Percentiles rank a stretch among this genome's conserved stretches.
phyloP scores from a whole-genome alignment of 2,113 vertebrate species.

The Danio rerio region DNA sequence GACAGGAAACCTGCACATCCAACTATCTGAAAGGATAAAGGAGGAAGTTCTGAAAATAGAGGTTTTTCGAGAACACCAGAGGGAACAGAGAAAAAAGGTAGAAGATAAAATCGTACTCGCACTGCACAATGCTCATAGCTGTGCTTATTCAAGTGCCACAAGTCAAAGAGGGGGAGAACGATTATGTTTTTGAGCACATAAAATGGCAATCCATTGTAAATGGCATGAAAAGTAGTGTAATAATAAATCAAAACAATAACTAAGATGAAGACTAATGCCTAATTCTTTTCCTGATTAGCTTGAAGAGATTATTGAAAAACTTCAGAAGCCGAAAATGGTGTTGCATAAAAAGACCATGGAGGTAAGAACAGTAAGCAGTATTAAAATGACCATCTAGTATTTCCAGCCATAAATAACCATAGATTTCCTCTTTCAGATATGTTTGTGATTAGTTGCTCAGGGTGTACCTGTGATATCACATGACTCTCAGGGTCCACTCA shows the following conservation, averaged over 20 bases:
- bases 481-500: neutral
- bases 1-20: slow-evolving; percentile 89
- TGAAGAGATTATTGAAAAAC: slow-evolving; percentile 88
- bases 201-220: neutral
- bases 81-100: slow-evolving; percentile 94
- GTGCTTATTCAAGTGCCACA: neutral
- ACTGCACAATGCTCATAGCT: neutral
- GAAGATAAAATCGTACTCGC: neutral
- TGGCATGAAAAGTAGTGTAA: neutral
- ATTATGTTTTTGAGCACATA: too few species aligned
- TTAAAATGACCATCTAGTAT: slow-evolving; percentile 8
- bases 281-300: slow-evolving; percentile 75
- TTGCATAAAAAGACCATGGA: slow-evolving; percentile 89
- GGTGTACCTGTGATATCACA: neutral
- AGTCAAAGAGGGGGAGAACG: too few species aligned
- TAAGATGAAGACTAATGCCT: neutral
- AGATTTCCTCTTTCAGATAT: neutral
- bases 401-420: neutral
- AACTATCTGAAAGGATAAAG: slow-evolving; percentile 83
- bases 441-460: neutral
- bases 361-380: slow-evolving; percentile 67
- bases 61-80: slow-evolving; percentile 90
- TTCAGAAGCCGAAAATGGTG: slow-evolving; percentile 87
- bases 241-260: neutral
- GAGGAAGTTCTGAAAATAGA: slow-evolving; percentile 91